Percentiles rank a stretch among this genome's conserved stretches.
Evolutionary conservation across 2,797 vertebrate genomes (phyloP).

Genomic region (Myiothlypis chrysogaster): DNA sequence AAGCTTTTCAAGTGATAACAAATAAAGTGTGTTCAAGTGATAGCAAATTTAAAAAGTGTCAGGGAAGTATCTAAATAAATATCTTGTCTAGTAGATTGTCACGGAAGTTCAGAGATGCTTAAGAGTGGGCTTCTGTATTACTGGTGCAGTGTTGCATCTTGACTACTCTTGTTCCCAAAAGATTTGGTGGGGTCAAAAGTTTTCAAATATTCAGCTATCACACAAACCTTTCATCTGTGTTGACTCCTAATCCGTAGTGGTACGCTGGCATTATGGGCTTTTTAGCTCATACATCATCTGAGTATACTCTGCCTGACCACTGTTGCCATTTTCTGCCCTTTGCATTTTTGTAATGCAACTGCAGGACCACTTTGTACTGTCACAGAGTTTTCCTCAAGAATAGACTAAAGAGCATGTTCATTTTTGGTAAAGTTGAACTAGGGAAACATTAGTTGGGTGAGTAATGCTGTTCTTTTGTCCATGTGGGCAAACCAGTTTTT

Average conservation of each 20-base stretch:
- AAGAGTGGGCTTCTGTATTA: neutral
- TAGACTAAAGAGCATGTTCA: neutral
- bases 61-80: neutral
- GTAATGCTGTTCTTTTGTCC: neutral
- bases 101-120: neutral
- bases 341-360: rapidly evolving
- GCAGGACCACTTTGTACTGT: neutral
- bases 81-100: neutral
- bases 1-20: neutral
- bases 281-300: neutral
- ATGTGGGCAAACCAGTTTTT: conserved; percentile 38
- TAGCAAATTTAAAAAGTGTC: neutral
- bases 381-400: neutral
- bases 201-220: neutral
- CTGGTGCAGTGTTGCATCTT: neutral
- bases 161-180: neutral
- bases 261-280: neutral
- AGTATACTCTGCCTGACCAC: rapidly evolving
- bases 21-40: neutral
- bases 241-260: neutral
- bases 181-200: neutral
- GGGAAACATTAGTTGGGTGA: neutral
- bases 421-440: neutral
- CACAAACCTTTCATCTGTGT: neutral
- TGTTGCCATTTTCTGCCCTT: neutral